Base-by-base conservation (phyloP, 2,113 vertebrate species). In the Capreolus pygargus region DNA sequence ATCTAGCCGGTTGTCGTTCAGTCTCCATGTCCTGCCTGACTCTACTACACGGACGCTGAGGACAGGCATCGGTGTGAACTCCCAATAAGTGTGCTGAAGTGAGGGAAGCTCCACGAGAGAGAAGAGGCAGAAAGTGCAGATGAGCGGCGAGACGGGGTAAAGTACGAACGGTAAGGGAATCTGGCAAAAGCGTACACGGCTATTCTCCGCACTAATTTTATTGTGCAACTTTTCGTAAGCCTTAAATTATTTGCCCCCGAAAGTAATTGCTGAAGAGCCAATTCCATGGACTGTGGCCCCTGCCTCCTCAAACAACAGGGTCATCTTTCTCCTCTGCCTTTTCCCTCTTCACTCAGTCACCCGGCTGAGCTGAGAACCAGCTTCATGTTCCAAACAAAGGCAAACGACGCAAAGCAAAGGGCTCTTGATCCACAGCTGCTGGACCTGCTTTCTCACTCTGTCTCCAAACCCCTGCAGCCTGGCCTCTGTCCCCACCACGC, bases 101-200 rank as follows among this genome's bases (percentile, higher is more conserved):
- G 33, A 27, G 0, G 7, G 6, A 45, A 54, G 47, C 7, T 54
- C 6, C 30, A 11, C 6, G 0, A 1, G 11, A 5, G 1, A 1
- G 11, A 5, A 27, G 36, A 28, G 76, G 19, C 15, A 47, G 43
- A 14, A 47, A 19, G 36, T 8, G 7, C 64, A n/a, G 36, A 33
- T 7, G 54, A 39, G 25, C 50, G 81, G 36, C 27, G 23, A 50
- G 36, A 45, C 1, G 50, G 33, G 39, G 33, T 78, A 12, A 58
- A 70, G 83, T 13, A 17, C 30, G 25, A 82, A 64, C 13, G 33
- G 5, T 13, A 43, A 39, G 45, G 23, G 45, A 27, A 52, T 70
- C 14, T 54, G 43, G 54, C 6, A 43, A 70, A 60, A 82, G 39
- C 11, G 39, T 0, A 2, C 4, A 50, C 0, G 52, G 79, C 23